Percentiles rank a stretch among this genome's conserved stretches.
Conservation (phyloP, 2,113 vertebrate genomes). For the Chrysemys picta region DNA sequence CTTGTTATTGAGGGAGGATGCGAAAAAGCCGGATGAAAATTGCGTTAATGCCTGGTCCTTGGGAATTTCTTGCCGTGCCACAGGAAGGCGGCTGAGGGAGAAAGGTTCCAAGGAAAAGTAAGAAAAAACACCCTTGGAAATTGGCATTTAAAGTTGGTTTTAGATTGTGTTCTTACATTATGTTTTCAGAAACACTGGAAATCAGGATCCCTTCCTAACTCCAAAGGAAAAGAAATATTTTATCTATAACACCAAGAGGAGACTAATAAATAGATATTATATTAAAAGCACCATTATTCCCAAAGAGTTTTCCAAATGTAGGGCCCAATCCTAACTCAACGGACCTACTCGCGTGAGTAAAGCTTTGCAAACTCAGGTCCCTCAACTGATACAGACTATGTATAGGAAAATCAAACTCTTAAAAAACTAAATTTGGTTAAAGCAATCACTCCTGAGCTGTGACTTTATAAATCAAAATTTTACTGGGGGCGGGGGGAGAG, state of each 20-base stretch:
- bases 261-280: not conserved
- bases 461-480: constrained; percentile 32
- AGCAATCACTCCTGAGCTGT: not conserved
- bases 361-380: not conserved
- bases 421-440: not conserved
- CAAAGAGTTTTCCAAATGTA: constrained; percentile 31
- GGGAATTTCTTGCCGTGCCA: not conserved
- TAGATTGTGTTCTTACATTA: not conserved
- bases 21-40: not conserved
- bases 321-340: constrained; percentile 15
- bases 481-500: not conserved
- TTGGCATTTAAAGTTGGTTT: not conserved
- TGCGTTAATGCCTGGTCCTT: not conserved
- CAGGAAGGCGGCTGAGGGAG: not conserved
- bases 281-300: not conserved
- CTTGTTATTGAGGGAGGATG: not conserved
- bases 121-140: not conserved
- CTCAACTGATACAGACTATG: not conserved
- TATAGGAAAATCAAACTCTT: not conserved
- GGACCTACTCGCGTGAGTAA: not conserved
- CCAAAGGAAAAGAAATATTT: not conserved
- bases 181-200: not conserved
- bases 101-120: not conserved
- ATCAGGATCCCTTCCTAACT: not conserved
- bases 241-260: not conserved